Conservation (phyloP, 2,888 invertebrate genomes). For the Stenodera caucasica region DNA sequence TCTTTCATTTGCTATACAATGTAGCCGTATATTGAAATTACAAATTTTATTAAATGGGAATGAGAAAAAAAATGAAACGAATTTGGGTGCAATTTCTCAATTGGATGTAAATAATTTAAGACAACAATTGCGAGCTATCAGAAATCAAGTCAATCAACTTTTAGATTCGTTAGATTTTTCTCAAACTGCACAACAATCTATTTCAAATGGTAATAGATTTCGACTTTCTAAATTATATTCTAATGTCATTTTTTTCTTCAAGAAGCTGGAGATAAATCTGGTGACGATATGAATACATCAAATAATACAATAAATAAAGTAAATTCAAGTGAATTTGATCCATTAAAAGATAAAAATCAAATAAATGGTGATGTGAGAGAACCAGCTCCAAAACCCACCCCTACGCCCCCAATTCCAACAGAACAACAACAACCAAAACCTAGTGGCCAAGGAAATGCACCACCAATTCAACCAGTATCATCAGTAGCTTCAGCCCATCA, state of each 20-base stretch:
- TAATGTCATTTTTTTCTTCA: slow-evolving; percentile 5
- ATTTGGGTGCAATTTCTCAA: slow-evolving; percentile 34
- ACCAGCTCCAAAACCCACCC: slow-evolving; percentile 37
- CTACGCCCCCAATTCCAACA: slow-evolving; percentile 40
- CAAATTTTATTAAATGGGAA: slow-evolving; percentile 60
- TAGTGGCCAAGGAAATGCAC: slow-evolving; percentile 44
- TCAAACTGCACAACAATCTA: slow-evolving; percentile 29
- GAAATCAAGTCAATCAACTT: slow-evolving; percentile 63
- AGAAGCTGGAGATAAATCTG: slow-evolving; percentile 22
- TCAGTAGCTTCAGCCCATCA: slow-evolving; percentile 37
- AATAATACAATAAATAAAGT: slow-evolving; percentile 45
- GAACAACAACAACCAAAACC: slow-evolving; percentile 31
- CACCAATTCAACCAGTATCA: slow-evolving; percentile 37
- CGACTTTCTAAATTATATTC: background rate
- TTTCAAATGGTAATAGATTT: slow-evolving; percentile 8
- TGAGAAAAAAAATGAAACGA: slow-evolving; percentile 40
- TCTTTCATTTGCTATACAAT: slow-evolving; percentile 69
- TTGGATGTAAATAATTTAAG: slow-evolving; percentile 58
- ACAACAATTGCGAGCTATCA: slow-evolving; percentile 55
- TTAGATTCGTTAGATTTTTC: slow-evolving; percentile 60
- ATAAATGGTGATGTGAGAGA: slow-evolving; percentile 46
- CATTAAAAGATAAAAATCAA: slow-evolving; percentile 56
- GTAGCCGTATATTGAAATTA: slow-evolving; percentile 66
- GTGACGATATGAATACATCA: slow-evolving; percentile 30
- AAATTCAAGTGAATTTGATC: slow-evolving; percentile 64